These are phyloP conservation scores for Turnix velox DNA, from an alignment of 2,113 vertebrate genomes.

Conservation along the genomic window DNA sequence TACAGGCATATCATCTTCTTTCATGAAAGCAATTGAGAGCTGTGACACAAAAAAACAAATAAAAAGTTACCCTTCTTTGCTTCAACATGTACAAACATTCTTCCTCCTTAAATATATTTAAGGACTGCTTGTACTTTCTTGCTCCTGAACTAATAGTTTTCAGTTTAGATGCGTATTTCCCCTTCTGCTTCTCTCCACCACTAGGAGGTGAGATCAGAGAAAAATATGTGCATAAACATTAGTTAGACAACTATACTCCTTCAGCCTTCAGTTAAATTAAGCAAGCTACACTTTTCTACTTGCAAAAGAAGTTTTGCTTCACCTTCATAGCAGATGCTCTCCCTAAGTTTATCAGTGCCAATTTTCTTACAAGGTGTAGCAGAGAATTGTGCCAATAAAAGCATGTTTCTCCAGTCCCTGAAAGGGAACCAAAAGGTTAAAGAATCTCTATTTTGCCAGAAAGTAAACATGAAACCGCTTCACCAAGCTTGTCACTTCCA, in stretches of 20 bases:
- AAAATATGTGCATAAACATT: neutral
- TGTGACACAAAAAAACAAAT: neutral
- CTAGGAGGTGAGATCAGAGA: neutral
- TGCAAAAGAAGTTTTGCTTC: neutral
- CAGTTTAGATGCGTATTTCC: neutral
- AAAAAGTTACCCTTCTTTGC: neutral
- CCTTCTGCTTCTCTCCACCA: neutral
- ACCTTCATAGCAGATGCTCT: neutral
- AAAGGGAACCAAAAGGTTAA: neutral
- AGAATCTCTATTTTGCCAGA: neutral
- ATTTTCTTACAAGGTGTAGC: neutral
- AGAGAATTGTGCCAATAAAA: neutral
- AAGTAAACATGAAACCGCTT: neutral
- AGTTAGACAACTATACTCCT: neutral
- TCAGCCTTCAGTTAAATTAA: neutral
- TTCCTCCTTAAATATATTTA: neutral
- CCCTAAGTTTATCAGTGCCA: neutral
- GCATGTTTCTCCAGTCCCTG: neutral
- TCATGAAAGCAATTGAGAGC: fast-evolving
- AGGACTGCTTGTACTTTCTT: neutral
- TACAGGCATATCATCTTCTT: neutral
- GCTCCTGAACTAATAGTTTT: neutral
- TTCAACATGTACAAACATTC: neutral
- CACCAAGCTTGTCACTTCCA: neutral
- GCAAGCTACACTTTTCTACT: neutral